Evolutionary conservation across 2,113 vertebrate species (phyloP), one percentile per base, ranked within the genome.

Genomic region (zebrafish (Danio rerio)): DNA sequence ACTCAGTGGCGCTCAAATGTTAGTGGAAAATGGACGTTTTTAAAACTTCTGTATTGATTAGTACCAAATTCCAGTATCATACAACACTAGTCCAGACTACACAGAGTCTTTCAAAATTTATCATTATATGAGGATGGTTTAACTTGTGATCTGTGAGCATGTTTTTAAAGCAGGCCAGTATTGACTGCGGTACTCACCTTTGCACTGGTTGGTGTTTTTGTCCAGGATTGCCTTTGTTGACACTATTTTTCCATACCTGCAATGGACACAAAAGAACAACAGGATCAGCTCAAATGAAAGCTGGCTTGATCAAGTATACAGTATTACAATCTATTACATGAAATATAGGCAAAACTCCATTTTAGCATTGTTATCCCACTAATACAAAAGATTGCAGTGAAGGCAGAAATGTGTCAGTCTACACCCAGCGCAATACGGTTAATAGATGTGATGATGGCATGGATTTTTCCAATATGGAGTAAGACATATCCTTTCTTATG

Each of bases 181-280:
- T 65, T 53, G 18, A 77, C 12, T 62, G 42, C 12, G 43, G 12
- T 40, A 86, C 93, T 91, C 95, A 99, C 97, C 97, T 98, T 99
- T 99, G 91, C 97, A 99, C 82, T 98, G 97, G 94, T 98, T 98
- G 62, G 97, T 98, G 93, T 98, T 99, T 94, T 99, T 99, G 95
- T 99, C 97, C 88, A 99, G 94, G 92, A 99, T 98, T 93, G 97
- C 97, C 95, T 99, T 99, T 84, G 97, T 98, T 87, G 97, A 99
- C 87, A 98, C 97, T 90, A 99, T 98, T 95, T 98, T 99, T 83
- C 97, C 97, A 91, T 98, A 99, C 88, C 97, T 98, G 91, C 66
- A 87, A 91, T 89, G 90, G 13, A 88, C 43, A 83, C 31, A 40
- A 77, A 45, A 76, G 68, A 81, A 78, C 9, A 47, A 68, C 21